These are phyloP conservation scores for Aramus guarauna DNA, from an alignment of 2,113 vertebrate species.

Conservation along the genomic window DNA sequence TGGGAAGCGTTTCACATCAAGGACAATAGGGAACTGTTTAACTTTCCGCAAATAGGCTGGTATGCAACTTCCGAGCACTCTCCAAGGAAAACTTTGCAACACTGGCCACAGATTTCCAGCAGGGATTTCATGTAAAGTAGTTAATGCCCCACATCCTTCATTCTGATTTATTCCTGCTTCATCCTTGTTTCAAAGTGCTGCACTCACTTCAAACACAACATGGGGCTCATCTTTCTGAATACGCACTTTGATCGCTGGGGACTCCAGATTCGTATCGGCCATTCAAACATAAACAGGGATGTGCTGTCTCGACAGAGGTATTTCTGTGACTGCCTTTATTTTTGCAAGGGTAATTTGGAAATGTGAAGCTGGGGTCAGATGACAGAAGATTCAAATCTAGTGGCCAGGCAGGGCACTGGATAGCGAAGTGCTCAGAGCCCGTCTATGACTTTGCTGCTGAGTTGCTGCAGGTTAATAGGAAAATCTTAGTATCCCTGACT, in stretches of 20 bases:
- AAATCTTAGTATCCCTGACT: not conserved
- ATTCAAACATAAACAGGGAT: not conserved
- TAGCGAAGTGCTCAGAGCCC: not conserved
- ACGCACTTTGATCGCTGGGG: not conserved
- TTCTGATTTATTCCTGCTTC: slow-evolving; percentile 33
- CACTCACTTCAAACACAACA: not conserved
- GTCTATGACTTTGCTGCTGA: not conserved
- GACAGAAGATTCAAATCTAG: not conserved
- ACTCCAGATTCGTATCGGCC: not conserved
- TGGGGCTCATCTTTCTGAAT: not conserved
- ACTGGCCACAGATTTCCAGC: not conserved
- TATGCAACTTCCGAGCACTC: not conserved
- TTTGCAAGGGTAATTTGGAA: not conserved
- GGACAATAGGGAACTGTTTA: slow-evolving; percentile 52
- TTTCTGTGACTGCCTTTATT: slow-evolving; percentile 10
- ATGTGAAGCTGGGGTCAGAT: not conserved
- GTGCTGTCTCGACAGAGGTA: not conserved
- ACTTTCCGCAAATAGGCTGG: slow-evolving; percentile 38
- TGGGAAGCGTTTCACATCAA: slow-evolving; percentile 20
- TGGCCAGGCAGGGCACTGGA: not conserved
- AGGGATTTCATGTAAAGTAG: slow-evolving; percentile 13
- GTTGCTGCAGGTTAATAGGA: not conserved
- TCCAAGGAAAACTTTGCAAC: not conserved
- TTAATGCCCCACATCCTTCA: slow-evolving; percentile 9
- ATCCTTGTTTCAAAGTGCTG: not conserved